phyloP scores from a whole-genome alignment of 2,888 invertebrate species.

The Hydraecia micacea region DNA sequence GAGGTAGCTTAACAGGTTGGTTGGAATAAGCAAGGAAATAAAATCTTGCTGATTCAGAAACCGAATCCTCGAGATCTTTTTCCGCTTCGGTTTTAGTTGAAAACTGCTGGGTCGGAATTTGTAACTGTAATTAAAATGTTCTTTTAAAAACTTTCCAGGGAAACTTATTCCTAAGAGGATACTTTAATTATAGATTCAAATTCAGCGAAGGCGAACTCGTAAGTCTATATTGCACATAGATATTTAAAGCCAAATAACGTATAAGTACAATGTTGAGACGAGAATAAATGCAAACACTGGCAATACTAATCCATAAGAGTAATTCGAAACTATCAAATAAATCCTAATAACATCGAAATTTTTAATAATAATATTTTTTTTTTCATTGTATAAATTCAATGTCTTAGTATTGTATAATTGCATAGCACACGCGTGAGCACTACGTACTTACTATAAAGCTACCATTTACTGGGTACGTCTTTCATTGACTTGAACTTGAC shows the following conservation, averaged over 20 bases:
- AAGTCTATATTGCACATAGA: too few species aligned
- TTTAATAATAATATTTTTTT: too few species aligned
- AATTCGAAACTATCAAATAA: too few species aligned
- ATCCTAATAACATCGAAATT: too few species aligned
- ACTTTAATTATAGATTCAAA: background rate
- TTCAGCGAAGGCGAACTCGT: background rate
- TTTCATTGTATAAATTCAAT: too few species aligned
- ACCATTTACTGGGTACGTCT: too few species aligned
- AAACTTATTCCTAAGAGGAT: background rate
- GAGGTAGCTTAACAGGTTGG: background rate
- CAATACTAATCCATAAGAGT: too few species aligned
- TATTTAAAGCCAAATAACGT: background rate
- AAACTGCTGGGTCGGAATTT: slow-evolving; percentile 13
- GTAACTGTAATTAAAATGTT: slow-evolving; percentile 22
- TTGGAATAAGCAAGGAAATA: slow-evolving; percentile 11
- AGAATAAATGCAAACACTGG: too few species aligned
- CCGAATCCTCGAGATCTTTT: slow-evolving; percentile 13
- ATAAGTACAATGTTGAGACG: background rate
- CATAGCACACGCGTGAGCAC: too few species aligned
- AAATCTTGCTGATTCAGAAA: slow-evolving; percentile 36
- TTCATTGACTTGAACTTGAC: too few species aligned
- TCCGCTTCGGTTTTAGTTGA: background rate
- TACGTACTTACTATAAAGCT: too few species aligned
- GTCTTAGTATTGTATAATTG: too few species aligned
- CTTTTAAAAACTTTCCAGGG: background rate